Percentiles rank a stretch among this genome's conserved stretches.
Evolutionary conservation across 2,113 vertebrate species (phyloP).

Genomic region (Meriones unguiculatus): DNA sequence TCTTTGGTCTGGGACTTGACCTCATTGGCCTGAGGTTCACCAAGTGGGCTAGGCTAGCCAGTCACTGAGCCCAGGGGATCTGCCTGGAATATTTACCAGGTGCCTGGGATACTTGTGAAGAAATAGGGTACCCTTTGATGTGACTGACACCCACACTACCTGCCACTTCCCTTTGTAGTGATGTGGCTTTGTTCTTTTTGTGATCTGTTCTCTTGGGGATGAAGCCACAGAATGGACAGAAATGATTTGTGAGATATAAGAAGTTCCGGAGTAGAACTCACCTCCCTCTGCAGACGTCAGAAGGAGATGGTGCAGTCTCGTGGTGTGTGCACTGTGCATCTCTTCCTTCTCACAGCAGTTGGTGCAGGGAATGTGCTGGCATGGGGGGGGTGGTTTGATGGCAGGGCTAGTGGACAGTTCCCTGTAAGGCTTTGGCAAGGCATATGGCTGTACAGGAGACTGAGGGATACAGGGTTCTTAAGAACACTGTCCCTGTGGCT

Average conservation of each 20-base stretch:
- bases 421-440: background rate
- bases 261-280: background rate
- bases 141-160: background rate
- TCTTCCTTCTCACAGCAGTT: background rate
- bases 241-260: background rate
- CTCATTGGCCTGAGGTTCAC: too few species aligned
- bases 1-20: background rate
- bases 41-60: background rate
- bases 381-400: too few species aligned
- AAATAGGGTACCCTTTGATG: background rate
- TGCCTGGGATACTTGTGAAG: background rate
- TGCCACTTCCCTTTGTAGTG: background rate
- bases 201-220: background rate
- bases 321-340: background rate
- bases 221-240: background rate
- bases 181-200: background rate
- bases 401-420: too few species aligned
- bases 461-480: background rate
- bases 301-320: background rate
- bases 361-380: background rate
- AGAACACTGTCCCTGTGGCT: background rate
- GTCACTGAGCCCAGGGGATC: background rate
- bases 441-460: fast-evolving
- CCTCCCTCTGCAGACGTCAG: background rate
- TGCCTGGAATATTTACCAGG: background rate